Base-by-base conservation (phyloP, 2,888 invertebrate species). In the Dryomyza anilis region DNA sequence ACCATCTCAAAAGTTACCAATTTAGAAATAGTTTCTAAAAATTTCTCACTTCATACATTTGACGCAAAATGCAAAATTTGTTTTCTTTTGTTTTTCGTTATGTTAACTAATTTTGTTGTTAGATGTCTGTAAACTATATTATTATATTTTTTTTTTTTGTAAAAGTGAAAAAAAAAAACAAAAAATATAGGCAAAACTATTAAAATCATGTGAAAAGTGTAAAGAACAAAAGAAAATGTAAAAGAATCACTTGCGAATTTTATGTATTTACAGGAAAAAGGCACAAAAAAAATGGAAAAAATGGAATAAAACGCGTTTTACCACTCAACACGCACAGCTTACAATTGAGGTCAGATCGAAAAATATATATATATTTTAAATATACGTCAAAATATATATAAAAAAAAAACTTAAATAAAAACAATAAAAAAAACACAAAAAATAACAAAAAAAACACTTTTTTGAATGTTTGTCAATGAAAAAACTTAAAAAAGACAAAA, bases 1-100 rank as follows among this genome's bases (percentile, higher is more conserved):
- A 93, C 92, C 93, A 93, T 92, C 92, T 93, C 93, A 92, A 92
- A 92, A 92, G 91, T 91, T 91, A 91, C 92, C 89, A 89, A 87
- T 86, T 87, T 84, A 77, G 77, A 80, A 75, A 72, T n/a, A n/a
- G n/a, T 68, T 63, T 50, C 66, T 23, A 29, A 36, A 21, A 57
- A 46, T 29, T 58, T 10, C 14, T 50, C 29, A 53, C n/a, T 56
- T 55, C 45, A 63, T 30, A 66, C 25, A 58, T 65, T 53, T 58
- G 14, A 19, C 36, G 36, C 25, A 29, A 29, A 46, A 63, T 48
- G 29, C 27, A 29, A 29, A 19, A 7, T 55, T 55, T 55, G 19
- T 55, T 55, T 23, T 56, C 39, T 69, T 65, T 64, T 45, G 14
- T 67, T 16, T 25, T 63, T 55, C 3, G 64, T 36, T 53, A n/a